Conservation (phyloP, 2,888 invertebrate genomes). For the Zhuqinia jingwanae region DNA sequence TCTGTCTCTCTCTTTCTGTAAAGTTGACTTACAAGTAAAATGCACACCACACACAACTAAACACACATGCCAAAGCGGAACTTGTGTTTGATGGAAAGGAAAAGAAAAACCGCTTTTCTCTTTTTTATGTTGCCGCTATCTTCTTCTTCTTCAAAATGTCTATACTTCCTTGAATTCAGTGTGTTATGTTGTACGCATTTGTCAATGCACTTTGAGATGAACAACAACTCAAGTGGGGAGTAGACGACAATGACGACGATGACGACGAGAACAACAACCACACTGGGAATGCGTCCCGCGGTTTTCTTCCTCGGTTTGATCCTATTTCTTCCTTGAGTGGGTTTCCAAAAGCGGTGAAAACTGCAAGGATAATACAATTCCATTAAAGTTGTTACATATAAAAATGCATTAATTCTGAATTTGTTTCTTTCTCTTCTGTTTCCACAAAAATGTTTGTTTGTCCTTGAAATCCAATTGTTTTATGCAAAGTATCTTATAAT, state of each 20-base stretch:
- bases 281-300: constrained; percentile 37
- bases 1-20: neutral
- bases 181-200: too few relatives aligned
- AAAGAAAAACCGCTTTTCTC: constrained; percentile 28
- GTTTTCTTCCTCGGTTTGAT: constrained; percentile 48
- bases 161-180: neutral
- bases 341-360: constrained; percentile 35
- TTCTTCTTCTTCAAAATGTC: constrained; percentile 11
- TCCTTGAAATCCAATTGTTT: neutral
- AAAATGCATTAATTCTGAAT: neutral
- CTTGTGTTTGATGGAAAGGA: constrained; percentile 42
- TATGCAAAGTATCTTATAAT: neutral
- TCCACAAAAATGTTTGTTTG: neutral
- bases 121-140: constrained; percentile 8
- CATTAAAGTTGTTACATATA: constrained; percentile 8
- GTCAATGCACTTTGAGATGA: constrained; percentile 37
- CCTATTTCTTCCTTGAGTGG: constrained; percentile 43
- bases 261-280: neutral
- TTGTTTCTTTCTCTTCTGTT: neutral
- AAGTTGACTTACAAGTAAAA: neutral
- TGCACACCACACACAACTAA: neutral
- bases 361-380: constrained; percentile 35
- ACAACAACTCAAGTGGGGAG: constrained; percentile 4
- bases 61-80: too few relatives aligned
- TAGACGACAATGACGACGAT: neutral